Evolutionary conservation across 2,888 invertebrate species (phyloP), one percentile per base, ranked within the genome.

Genomic region (Spatulosminthurus flaviceps): DNA sequence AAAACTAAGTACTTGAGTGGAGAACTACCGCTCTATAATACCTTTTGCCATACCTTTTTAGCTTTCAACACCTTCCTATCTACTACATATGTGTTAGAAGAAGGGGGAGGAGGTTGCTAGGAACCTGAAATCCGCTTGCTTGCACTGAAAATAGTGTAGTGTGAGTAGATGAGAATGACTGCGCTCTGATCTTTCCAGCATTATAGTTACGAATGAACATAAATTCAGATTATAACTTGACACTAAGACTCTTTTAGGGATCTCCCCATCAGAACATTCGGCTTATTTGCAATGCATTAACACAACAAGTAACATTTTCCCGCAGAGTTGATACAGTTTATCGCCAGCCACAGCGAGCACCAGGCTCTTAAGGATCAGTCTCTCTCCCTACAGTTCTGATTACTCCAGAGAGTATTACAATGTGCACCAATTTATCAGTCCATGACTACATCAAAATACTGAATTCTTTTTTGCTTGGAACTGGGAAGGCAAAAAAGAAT

Each of bases 201-300:
- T 51, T 43, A 77, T 61, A 77, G 51, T 51, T 13, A n/a, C n/a
- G 51, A 51, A 51, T 51, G 51, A 51, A 51, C 80, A 80, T 80
- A 80, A 80, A 80, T 80, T 80, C 78, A 78, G 77, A 77, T 80
- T 80, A 80, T 77, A 80, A 77, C n/a, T 51, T 80, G 80, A 80
- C 80, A 22, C 60, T 43, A 28, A 74, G 60, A 67, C 41, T 24
- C 29, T 69, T 29, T 43, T 69, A 66, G 76, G 43, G 42, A 66
- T 60, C 76, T 43, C 67, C 26, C 43, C 66, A 61, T 42, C 76
- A 66, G 22, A 43, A 66, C 42, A 76, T 41, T n/a, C 76, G 51
- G 76, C 76, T 76, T 76, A 71, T 78, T 77, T 71, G 72, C 72
- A 71, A 72, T 77, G 60, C 69, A 71, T 71, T 42, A 78, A 66